Conservation (phyloP, 2,888 invertebrate species). For the Syrphus vitripennis region DNA sequence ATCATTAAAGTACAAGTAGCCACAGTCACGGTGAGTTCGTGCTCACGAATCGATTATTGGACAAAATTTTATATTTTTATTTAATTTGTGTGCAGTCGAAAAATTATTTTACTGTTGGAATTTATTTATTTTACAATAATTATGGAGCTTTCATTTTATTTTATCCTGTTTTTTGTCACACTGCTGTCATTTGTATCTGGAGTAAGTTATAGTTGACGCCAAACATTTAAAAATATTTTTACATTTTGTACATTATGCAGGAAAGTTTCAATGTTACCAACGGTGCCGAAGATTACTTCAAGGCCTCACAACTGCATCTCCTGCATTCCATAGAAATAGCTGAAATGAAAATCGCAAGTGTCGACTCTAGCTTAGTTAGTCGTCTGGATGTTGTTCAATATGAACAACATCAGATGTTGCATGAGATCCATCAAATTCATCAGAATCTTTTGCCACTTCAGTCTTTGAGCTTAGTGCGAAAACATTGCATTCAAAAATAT, state of each 20-base stretch:
- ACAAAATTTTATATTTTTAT: not conserved
- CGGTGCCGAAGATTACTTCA: slow-evolving; percentile 18
- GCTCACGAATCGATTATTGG: not conserved
- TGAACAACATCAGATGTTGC: slow-evolving; percentile 14
- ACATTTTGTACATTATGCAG: not conserved
- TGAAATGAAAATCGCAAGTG: not conserved
- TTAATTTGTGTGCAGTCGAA: not conserved
- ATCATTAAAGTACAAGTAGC: not conserved
- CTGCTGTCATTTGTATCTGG: not conserved
- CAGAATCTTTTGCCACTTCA: slow-evolving; percentile 8
- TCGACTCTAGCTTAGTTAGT: not conserved
- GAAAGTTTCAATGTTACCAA: not conserved
- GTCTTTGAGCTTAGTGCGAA: not conserved
- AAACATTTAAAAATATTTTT: not conserved
- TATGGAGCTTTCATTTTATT: not conserved
- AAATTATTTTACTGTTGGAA: not conserved
- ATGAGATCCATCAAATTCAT: slow-evolving; percentile 14
- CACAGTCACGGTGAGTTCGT: not conserved
- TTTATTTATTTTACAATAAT: not conserved
- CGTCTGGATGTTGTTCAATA: not conserved
- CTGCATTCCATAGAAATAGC: slow-evolving; percentile 10
- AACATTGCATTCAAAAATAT: slow-evolving; percentile 50
- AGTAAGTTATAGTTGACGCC: not conserved
- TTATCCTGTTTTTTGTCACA: not conserved
- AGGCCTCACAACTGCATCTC: slow-evolving; percentile 19